Evolutionary conservation across 1,140 invertebrate species (phyloP), one percentile per base, ranked within the genome.

Genomic region (Trachelipus rathkii): DNA sequence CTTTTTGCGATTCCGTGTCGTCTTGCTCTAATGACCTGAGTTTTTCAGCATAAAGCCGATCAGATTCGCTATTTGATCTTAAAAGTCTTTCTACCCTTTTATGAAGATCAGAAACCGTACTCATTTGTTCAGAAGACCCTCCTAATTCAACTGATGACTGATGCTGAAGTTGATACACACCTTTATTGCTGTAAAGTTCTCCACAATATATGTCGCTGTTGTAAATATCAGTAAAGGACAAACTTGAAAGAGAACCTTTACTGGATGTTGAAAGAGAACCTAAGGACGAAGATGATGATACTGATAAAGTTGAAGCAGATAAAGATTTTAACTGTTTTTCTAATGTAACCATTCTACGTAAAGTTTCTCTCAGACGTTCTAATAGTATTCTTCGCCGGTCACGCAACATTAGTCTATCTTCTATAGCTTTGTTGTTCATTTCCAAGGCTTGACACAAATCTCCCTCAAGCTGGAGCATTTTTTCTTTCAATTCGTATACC

Each of bases 171-270:
- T 60, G 50, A 13, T 13, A 15, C 3, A 13, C 8, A 3, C 50
- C 11, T 74, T 68, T 19, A 60, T 46, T 10, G 23, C 73, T 23
- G 44, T 44, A 21, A 9, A 24, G 33, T 10, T 43, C 66, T 53
- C 85, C 94, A 92, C 3, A 91, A 89, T 89, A 94, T 93, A 85
- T n/a, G 33, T 19, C 45, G 5, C 78, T 80, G 81, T 94, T 93
- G 83, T 97, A 98, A 80, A 98, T 97, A 84, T 97, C 96, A 0
- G 95, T 96, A 84, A 97, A 96, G 85, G 94, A 96, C 15, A 97
- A 87, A 0, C 92, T 93, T 10, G 92, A 94, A 19, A 95, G 85
- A 1, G 94, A 95, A 44, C 94, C 94, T 78, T 83, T 84, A 75
- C 82, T 83, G 5, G 84, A 85, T 7, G 84, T 95, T 67, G 93